A percentile compares a stretch with the other conserved stretches of the same genome.
These are phyloP conservation scores for Peromyscus attwateri DNA, from an alignment of 2,797 vertebrate genomes.

Conservation along the genomic window DNA sequence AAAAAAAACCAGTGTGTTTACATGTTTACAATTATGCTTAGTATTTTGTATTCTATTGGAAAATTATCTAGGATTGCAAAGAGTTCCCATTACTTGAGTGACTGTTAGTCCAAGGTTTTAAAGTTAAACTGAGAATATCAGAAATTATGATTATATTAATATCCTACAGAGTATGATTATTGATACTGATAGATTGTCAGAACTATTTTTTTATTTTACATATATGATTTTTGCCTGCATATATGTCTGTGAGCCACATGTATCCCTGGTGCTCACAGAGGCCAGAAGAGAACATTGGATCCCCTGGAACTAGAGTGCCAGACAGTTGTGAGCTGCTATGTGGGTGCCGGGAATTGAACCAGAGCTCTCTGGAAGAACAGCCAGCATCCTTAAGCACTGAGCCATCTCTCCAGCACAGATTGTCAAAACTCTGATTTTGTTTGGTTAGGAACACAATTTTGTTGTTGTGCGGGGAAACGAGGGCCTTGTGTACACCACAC, in stretches of 20 bases:
- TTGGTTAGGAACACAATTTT: background rate
- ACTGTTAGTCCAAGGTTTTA: constrained; percentile 27
- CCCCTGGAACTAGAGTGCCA: background rate
- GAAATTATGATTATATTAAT: constrained; percentile 34
- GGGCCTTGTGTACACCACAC: background rate
- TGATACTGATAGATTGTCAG: constrained; percentile 1
- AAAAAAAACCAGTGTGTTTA: background rate
- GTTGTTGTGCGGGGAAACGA: background rate
- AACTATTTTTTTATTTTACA: constrained; percentile 12
- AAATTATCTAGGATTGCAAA: constrained; percentile 2
- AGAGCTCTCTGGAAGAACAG: background rate
- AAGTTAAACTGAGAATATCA: constrained; percentile 6
- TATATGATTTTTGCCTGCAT: background rate
- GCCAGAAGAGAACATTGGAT: background rate
- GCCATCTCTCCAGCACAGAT: background rate
- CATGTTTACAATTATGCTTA: constrained; percentile 17
- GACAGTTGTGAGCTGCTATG: background rate
- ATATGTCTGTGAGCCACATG: background rate
- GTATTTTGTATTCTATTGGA: background rate
- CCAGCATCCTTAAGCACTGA: background rate
- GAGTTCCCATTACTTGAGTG: background rate
- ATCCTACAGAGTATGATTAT: background rate
- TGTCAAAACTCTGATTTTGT: constrained; percentile 42
- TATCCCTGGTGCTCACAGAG: background rate
- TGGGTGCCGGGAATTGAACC: background rate